Evolutionary conservation across 2,888 invertebrate genomes (phyloP).

Genomic region (Machimus atricapillus): DNA sequence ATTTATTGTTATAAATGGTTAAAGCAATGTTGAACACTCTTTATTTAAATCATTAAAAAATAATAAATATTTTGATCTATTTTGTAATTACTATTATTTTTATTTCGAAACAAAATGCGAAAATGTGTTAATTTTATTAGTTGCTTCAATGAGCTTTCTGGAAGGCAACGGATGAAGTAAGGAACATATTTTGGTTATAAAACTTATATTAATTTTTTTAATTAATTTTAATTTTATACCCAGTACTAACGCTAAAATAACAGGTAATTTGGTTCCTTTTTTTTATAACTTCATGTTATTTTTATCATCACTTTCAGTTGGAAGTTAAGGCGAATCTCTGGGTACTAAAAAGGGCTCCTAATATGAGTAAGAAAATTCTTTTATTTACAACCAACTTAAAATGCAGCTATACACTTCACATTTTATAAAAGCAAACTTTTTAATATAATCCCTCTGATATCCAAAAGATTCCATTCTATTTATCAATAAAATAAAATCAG

Average conservation of each 20-base stretch:
- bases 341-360: not conserved
- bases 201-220: not conserved
- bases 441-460: not conserved
- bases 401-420: not conserved
- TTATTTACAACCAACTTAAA: not conserved
- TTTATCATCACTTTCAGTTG: not conserved
- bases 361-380: not conserved
- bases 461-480: not conserved
- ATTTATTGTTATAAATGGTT: conserved; percentile 35
- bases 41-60: conserved; percentile 13
- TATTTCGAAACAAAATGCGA: conserved; percentile 2
- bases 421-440: not conserved
- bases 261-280: not conserved
- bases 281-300: not conserved
- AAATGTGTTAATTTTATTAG: not conserved
- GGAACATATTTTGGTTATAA: not conserved
- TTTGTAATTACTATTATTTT: conserved; percentile 12
- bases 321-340: not conserved
- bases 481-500: not conserved
- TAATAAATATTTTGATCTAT: conserved; percentile 36
- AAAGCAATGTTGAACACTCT: conserved; percentile 32
- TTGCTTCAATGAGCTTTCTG: not conserved
- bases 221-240: not conserved
- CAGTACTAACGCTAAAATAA: not conserved
- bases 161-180: not conserved